Percentiles rank a stretch among this genome's conserved stretches.
These are phyloP conservation scores for Dexiosoma caninum DNA, from an alignment of 2,888 invertebrate species.

Conservation along the genomic window DNA sequence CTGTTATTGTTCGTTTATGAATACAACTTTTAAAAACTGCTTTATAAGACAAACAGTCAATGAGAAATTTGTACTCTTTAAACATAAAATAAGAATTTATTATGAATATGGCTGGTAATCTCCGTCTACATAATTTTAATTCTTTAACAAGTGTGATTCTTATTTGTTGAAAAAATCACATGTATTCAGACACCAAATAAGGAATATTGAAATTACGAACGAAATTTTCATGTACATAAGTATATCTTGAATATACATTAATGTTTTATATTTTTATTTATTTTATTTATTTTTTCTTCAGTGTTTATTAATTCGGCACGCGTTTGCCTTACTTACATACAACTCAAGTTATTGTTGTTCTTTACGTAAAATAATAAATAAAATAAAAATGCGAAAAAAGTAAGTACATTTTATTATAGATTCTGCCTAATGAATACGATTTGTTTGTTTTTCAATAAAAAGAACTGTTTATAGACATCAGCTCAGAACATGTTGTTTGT, in stretches of 20 bases:
- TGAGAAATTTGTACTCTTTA: too few species aligned
- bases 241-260: not conserved
- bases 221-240: constrained; percentile 35
- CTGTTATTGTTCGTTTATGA: too few species aligned
- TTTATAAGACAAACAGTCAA: too few species aligned
- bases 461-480: not conserved
- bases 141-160: not conserved
- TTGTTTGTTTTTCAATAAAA: not conserved
- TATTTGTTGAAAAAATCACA: constrained; percentile 9
- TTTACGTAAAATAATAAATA: not conserved
- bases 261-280: too few species aligned
- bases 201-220: constrained; percentile 13
- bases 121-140: too few species aligned
- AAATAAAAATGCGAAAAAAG: not conserved
- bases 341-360: not conserved
- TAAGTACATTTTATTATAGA: constrained; percentile 21
- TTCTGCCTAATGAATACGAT: constrained; percentile 10
- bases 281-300: not conserved
- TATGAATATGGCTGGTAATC: too few species aligned
- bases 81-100: too few species aligned
- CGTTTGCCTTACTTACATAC: constrained; percentile 69
- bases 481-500: constrained; percentile 44
- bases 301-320: constrained; percentile 75
- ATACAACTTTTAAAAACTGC: too few species aligned
- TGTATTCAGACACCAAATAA: not conserved